Evolutionary conservation across 1,140 invertebrate species (phyloP).

Genomic region (Scaptomyza pallida): DNA sequence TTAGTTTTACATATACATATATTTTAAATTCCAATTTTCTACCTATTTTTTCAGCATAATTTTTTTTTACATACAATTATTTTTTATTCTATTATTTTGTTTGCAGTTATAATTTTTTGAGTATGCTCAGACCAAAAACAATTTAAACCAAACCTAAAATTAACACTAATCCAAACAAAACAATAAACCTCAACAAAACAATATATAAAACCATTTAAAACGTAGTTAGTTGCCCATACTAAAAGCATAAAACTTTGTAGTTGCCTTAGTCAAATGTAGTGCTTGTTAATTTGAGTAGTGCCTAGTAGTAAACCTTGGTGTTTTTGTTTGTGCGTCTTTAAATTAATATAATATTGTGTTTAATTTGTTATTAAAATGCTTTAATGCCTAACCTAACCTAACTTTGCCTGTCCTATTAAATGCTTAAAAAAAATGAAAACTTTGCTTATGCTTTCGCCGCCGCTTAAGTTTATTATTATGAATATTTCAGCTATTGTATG

Average conservation of each 20-base stretch:
- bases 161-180: conserved; percentile 67
- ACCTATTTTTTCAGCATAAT: conserved; percentile 82
- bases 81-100: conserved; percentile 71
- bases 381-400: conserved; percentile 35
- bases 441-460: conserved; percentile 42
- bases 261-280: conserved; percentile 57
- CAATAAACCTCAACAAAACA: conserved; percentile 45
- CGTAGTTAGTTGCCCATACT: conserved; percentile 72
- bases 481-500: conserved; percentile 65
- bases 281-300: conserved; percentile 53
- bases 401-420: conserved; percentile 35
- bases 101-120: conserved; percentile 72
- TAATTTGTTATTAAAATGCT: conserved; percentile 36
- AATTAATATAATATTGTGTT: conserved; percentile 37
- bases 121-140: conserved; percentile 27
- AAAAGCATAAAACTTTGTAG: conserved; percentile 63
- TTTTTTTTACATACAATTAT: conserved; percentile 47
- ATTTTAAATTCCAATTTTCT: conserved; percentile 78
- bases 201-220: conserved; percentile 64
- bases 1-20: conserved; percentile 55
- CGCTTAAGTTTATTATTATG: conserved; percentile 44
- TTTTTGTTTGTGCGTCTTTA: conserved; percentile 54
- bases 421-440: conserved; percentile 34
- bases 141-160: conserved; percentile 48
- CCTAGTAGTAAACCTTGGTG: conserved; percentile 53